A percentile compares a stretch with the other conserved stretches of the same genome.
phyloP scores from a whole-genome alignment of 2,113 vertebrate genomes.

The Melanocharis versteri region DNA sequence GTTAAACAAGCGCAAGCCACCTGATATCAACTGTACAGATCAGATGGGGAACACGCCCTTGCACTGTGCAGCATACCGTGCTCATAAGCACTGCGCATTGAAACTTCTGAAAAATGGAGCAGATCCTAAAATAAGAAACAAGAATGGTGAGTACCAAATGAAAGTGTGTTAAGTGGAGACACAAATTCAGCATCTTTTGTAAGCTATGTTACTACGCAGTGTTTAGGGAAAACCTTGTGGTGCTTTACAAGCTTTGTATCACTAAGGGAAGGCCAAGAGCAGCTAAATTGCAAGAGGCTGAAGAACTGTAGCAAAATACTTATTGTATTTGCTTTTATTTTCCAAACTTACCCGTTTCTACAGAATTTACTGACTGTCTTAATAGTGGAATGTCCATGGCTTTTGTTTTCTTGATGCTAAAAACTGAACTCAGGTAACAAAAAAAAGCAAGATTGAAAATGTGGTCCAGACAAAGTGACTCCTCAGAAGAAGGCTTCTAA shows the following conservation, averaged over 20 bases:
- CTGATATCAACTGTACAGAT: constrained; percentile 86
- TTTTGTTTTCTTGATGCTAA: not conserved
- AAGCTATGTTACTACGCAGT: not conserved
- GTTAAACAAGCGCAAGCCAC: constrained; percentile 80
- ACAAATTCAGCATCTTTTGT: not conserved
- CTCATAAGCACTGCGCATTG: constrained; percentile 84
- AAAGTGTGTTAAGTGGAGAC: not conserved
- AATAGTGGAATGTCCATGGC: not conserved
- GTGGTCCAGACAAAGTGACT: not conserved
- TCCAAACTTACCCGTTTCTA: not conserved
- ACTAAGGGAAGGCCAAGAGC: not conserved
- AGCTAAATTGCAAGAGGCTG: not conserved
- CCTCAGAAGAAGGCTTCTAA: not conserved
- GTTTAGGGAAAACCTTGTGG: not conserved
- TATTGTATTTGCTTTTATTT: not conserved
- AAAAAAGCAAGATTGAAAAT: not conserved
- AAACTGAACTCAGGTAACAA: not conserved
- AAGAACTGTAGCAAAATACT: not conserved
- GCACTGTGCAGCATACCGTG: constrained; percentile 89
- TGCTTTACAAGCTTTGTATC: not conserved
- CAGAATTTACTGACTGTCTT: not conserved
- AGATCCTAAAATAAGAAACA: constrained; percentile 79
- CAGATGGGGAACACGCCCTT: constrained; percentile 88
- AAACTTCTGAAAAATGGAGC: constrained; percentile 87
- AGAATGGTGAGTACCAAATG: constrained; percentile 74